Evolutionary conservation across 2,888 invertebrate species (phyloP), one percentile per base, ranked within the genome.

Genomic region (Protophormia terraenovae): DNA sequence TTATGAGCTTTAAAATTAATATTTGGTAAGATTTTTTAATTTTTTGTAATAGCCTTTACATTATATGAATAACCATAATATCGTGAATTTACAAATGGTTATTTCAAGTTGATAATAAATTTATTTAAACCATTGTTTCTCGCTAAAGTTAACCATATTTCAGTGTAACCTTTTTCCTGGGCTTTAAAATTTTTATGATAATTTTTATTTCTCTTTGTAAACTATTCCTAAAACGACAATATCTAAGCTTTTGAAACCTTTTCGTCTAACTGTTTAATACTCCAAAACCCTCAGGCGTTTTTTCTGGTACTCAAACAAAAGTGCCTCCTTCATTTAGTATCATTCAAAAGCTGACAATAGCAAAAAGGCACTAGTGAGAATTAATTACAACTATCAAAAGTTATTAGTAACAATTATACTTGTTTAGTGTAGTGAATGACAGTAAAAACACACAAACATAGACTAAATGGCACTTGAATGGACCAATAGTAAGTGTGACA

Each of bases 381-480:
- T 86, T 81, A 80, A 86, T 86, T 80, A 78, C 60, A 45, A 72
- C 69, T 81, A 81, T 78, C 78, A 78, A 83, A 83, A 73, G 75
- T 83, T 81, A 86, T 81, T 78, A 83, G 83, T 78, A 78, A 71
- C 76, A 84, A 86, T 86, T 81, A 86, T 81, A 32, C 53, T 69
- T 69, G 81, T 75, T 62, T 19, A 53, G 69, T 45, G 1, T 29
- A 64, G 24, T 16, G 3, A 29, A 58, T 81, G 47, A 81, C 27
- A n/a, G 27, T 45, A 72, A 80, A 72, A 27, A 71, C 62, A 50
- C 32, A 67, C 47, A 6, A 24, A 58, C n/a, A 29, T 14, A 10
- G 19, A n/a, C 35, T 50, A 55, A 41, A 22, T 14, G 10, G 6
- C 8, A 22, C 22, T 2, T 19, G 16, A 16, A 6, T 4, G 19